Evolutionary conservation across 2,888 invertebrate species (phyloP).

Genomic region (Trichopria drosophilae): DNA sequence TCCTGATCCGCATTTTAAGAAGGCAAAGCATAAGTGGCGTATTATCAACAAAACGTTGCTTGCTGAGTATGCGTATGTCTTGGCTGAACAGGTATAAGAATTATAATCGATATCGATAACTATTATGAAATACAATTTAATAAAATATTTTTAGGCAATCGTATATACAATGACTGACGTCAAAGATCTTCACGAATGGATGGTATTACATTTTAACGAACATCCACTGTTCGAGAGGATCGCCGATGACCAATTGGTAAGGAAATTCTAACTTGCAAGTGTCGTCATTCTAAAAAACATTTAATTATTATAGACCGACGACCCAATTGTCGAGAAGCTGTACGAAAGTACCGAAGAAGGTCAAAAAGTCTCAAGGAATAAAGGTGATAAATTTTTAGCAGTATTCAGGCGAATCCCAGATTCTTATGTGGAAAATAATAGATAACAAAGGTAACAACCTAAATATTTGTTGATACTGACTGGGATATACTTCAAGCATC

Average conservation of each 20-base stretch:
- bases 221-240: slow-evolving; percentile 88
- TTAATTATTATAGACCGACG: slow-evolving; percentile 66
- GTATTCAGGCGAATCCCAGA: slow-evolving; percentile 76
- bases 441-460: slow-evolving; percentile 28
- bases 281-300: slow-evolving; percentile 20
- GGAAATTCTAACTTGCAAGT: slow-evolving; percentile 34
- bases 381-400: slow-evolving; percentile 90
- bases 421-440: slow-evolving; percentile 47
- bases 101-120: background rate
- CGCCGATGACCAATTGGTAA: slow-evolving; percentile 75
- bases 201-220: slow-evolving; percentile 85
- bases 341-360: slow-evolving; percentile 96
- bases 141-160: slow-evolving; percentile 66
- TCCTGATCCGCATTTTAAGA: slow-evolving; percentile 99
- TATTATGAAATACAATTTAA: slow-evolving; percentile 1
- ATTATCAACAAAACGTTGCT: slow-evolving; percentile 91
- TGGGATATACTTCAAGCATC: no score
- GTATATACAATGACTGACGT: slow-evolving; percentile 99
- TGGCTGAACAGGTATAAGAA: slow-evolving; percentile 72
- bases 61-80: slow-evolving; percentile 95
- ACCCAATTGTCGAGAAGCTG: slow-evolving; percentile 86
- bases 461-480: no score
- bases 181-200: slow-evolving; percentile 95
- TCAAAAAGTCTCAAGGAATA: slow-evolving; percentile 93
- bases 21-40: slow-evolving; percentile 98